These are phyloP conservation scores for Gallinago solitaria DNA, from an alignment of 2,797 vertebrate genomes.

Conservation along the genomic window DNA sequence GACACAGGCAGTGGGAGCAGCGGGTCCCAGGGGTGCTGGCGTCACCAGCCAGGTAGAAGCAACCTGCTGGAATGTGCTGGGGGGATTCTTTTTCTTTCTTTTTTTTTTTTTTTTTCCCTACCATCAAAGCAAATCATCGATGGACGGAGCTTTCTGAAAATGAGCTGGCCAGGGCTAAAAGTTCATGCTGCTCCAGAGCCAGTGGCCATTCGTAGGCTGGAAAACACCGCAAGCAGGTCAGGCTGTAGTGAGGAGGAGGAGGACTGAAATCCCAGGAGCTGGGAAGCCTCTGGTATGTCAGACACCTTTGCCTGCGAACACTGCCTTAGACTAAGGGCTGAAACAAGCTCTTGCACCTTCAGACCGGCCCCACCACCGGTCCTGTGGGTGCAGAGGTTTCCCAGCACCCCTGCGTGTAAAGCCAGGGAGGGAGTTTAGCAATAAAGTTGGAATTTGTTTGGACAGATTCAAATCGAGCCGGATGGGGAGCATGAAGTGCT, in stretches of 20 bases:
- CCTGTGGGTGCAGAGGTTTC: neutral
- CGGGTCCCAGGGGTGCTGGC: neutral
- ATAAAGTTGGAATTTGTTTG: neutral
- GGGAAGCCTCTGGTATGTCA: neutral
- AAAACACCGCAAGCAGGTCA: neutral
- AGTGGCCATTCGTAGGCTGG: neutral
- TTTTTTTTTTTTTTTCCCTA: too few relatives aligned
- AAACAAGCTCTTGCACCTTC: neutral
- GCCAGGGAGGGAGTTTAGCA: neutral
- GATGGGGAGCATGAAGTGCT: neutral
- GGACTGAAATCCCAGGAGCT: neutral
- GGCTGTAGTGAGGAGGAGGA: neutral
- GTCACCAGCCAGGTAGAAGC: neutral
- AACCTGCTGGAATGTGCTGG: neutral
- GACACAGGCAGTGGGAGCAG: neutral
- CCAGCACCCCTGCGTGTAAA: neutral
- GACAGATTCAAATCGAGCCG: neutral
- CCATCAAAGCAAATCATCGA: too few relatives aligned
- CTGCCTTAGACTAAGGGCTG: neutral
- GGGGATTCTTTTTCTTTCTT: accelerated
- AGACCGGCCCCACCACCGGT: neutral
- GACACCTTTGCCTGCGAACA: neutral
- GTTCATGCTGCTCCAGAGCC: neutral
- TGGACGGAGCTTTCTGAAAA: neutral
- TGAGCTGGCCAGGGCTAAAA: neutral